Conservation (phyloP, 2,113 vertebrate species). For the Malurus elegans region DNA sequence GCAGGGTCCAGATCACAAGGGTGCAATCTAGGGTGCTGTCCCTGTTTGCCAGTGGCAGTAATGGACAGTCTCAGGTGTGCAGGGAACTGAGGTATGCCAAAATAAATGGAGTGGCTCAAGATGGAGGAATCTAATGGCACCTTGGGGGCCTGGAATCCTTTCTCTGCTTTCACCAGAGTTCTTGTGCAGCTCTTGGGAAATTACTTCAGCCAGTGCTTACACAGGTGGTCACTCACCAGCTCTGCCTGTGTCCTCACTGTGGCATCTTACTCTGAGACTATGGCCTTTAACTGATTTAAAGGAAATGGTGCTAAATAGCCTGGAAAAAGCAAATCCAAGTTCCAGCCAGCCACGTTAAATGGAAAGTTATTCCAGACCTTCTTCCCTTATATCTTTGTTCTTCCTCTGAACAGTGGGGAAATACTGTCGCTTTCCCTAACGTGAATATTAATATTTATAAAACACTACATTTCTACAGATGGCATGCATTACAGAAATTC, state of each 20-base stretch:
- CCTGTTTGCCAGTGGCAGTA: not conserved
- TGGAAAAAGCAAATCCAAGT: not conserved
- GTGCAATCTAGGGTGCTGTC: not conserved
- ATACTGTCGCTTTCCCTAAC: not conserved
- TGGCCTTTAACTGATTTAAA: not conserved
- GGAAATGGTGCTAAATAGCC: not conserved
- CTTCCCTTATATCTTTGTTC: not conserved
- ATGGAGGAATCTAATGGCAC: not conserved
- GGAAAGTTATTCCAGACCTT: not conserved
- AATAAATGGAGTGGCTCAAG: not conserved
- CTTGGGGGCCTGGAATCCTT: not conserved
- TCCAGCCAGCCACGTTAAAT: not conserved
- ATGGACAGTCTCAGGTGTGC: not conserved
- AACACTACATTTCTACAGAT: not conserved
- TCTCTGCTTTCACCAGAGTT: not conserved
- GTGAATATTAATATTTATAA: not conserved
- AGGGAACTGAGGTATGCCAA: not conserved
- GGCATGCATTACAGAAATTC: not conserved
- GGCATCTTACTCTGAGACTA: not conserved
- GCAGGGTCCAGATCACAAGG: not conserved
- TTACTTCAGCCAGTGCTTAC: not conserved
- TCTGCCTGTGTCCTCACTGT: not conserved
- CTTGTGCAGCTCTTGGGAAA: not conserved
- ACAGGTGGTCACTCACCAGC: not conserved
- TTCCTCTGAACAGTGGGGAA: not conserved